Evolutionary conservation across 2,113 vertebrate species (phyloP), one percentile per base, ranked within the genome.

Genomic region (Pachypanchax playfairii): DNA sequence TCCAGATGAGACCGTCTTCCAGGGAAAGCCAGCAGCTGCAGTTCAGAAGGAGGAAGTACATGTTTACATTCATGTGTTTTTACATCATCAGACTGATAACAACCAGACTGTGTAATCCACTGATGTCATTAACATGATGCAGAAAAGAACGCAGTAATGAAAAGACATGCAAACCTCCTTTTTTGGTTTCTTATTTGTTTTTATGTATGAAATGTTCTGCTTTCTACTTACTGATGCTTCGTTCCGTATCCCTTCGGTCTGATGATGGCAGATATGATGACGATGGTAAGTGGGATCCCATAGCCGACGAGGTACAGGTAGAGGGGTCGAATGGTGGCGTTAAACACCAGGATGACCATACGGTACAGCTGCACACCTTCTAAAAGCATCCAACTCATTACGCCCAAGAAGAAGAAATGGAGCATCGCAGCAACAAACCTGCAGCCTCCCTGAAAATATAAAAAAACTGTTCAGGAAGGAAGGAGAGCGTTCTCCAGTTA

Each of bases 351-450:
- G 35, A 97, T 93, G 54, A 97, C 92, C 62, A 97, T 94, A 4
- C 93, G 85, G 82, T 96, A 97, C 59, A 97, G 93, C 85, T 95
- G 93, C 43, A 94, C 71, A 0, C 94, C 95, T 69, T 96, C 95
- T 7, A 97, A 87, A 51, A 91, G 84, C 95, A 96, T 96, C 94
- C 94, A 96, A 79, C 85, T 89, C 79, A 96, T 95, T 26, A 93
- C 90, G 0, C 89, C 90, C 82, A 97, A 63, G 86, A 95, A 96
- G 83, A 90, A 93, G 73, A 90, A 91, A 66, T 97, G 95, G 26
- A 97, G 91, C 69, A 94, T 55, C 0, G 70, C 93, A 0, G 95
- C 94, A 12, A 96, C 90, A 17, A 94, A 65, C 26, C 82, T 79
- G 85, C 95, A 96, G 35, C 84, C 87, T 0, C 71, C 84, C 95